phyloP scores from a whole-genome alignment of 2,888 invertebrate species.

The Andricus quercusramuli region DNA sequence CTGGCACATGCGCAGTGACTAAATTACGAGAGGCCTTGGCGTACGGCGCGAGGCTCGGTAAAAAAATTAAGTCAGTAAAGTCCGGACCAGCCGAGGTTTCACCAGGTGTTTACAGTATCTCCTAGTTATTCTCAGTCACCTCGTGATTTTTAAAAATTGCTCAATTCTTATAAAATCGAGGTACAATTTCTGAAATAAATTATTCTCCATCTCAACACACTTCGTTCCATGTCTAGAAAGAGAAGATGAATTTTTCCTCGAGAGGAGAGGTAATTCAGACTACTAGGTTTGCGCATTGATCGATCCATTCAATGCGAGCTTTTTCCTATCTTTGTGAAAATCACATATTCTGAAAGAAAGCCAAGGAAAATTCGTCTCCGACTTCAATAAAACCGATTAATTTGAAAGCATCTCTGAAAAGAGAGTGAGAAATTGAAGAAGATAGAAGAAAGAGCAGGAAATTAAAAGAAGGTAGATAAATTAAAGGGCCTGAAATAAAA shows the following conservation, averaged over 20 bases:
- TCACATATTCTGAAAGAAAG: background rate
- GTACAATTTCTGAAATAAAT: background rate
- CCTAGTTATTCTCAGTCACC: background rate
- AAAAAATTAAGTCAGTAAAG: conserved; percentile 29
- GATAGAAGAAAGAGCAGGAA: background rate
- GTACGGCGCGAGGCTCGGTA: conserved; percentile 26
- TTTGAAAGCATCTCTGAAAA: background rate
- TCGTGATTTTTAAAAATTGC: background rate
- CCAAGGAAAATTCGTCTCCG: background rate
- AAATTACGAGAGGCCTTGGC: conserved; percentile 6
- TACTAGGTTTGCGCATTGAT: conserved; percentile 8
- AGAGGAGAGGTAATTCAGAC: conserved; percentile 23
- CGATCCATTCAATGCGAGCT: conserved; percentile 12
- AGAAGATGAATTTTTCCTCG: background rate
- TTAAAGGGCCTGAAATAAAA: background rate
- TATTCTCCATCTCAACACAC: background rate
- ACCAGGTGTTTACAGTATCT: conserved; percentile 12
- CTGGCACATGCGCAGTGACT: conserved; percentile 32
- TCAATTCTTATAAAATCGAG: background rate
- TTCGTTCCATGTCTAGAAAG: no score
- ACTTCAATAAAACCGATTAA: background rate
- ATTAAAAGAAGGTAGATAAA: no score
- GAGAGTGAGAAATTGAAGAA: background rate
- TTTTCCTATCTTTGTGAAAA: background rate
- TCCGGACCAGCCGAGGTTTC: conserved; percentile 13